Base-by-base conservation (phyloP, 1,140 invertebrate species). In the Calycopis cecrops region DNA sequence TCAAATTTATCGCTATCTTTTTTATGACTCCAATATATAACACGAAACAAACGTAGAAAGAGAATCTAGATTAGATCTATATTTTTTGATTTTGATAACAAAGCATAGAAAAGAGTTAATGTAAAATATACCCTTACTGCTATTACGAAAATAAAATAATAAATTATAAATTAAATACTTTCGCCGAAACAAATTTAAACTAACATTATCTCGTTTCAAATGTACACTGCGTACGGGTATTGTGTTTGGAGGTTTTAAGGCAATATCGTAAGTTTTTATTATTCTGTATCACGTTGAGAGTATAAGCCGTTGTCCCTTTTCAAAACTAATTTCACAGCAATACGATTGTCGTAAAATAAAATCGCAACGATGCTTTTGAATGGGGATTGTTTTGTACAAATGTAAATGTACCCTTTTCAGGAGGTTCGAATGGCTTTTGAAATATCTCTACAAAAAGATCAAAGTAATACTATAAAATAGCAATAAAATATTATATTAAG, bases 211-310 rank as follows among this genome's bases (percentile, higher is more conserved):
- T 14, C 17, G 40, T 44, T 44, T 44, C 12, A 44, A 44, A 44
- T 16, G 40, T 44, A 18, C 14, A 44, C 16, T 44, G 14, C 14
- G 40, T 44, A 16, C 9, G 14, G 17, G 40, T 9, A 44, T 44
- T 16, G 40, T 44, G 17, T 16, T 44, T 44, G 12, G 40, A 28
- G 40, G 14, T 44, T 44, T 40, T 16, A 44, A 44, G 40, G 40
- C 17, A 16, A 44, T 44, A 44, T 44, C 40, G 9, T 44, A 44
- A 44, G 40, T 44, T 44, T 44, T 44, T 44, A 44, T 44, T 44
- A 44, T 17, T 44, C 14, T 44, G 0, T 44, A 44, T 44, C 3
- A 16, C 17, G 16, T 17, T 14, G 40, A 6, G 38, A 40, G 17
- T 44, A 40, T 40, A 17, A 44, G 40, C 40, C 40, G 14, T 28